Percentiles rank a stretch among this genome's conserved stretches.
Evolutionary conservation across 1,140 invertebrate species (phyloP).

Genomic region (Halesus radiatus): DNA sequence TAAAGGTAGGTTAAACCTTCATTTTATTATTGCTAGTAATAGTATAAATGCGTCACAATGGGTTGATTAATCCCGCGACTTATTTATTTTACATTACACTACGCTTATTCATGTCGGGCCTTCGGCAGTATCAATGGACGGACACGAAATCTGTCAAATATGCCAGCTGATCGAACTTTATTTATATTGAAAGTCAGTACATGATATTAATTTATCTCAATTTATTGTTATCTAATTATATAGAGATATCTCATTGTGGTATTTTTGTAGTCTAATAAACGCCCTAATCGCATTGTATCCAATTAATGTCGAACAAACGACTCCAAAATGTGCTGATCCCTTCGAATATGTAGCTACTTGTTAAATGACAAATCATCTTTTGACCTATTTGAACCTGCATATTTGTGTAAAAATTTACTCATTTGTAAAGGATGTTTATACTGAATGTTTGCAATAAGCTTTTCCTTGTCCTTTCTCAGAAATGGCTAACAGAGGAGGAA

Average conservation of each 20-base stretch:
- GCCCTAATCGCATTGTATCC: slow-evolving; percentile 28
- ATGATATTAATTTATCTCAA: slow-evolving; percentile 43
- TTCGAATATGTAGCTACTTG: neutral
- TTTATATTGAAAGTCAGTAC: slow-evolving; percentile 41
- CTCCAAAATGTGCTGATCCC: slow-evolving; percentile 12
- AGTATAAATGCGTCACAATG: slow-evolving; percentile 50
- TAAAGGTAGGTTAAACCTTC: slow-evolving; percentile 52
- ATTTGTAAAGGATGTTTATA: neutral
- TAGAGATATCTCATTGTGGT: slow-evolving; percentile 22
- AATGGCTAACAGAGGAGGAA: slow-evolving; percentile 80
- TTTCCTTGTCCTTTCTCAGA: slow-evolving; percentile 39
- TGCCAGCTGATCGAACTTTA: slow-evolving; percentile 45
- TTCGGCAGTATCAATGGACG: slow-evolving; percentile 13
- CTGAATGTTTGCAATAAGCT: neutral
- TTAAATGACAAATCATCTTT: slow-evolving; percentile 4
- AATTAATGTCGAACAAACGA: neutral
- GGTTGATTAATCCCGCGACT: slow-evolving; percentile 48
- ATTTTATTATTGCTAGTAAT: slow-evolving; percentile 52
- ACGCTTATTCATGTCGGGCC: slow-evolving; percentile 2
- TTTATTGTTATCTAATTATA: slow-evolving; percentile 47
- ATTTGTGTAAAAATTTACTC: neutral
- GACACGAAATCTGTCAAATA: slow-evolving; percentile 35
- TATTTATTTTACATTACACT: slow-evolving; percentile 43
- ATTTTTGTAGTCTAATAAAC: slow-evolving; percentile 28
- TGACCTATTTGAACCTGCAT: slow-evolving; percentile 15